phyloP scores from a whole-genome alignment of 1,140 invertebrate genomes.

The Eubasilissa regina region DNA sequence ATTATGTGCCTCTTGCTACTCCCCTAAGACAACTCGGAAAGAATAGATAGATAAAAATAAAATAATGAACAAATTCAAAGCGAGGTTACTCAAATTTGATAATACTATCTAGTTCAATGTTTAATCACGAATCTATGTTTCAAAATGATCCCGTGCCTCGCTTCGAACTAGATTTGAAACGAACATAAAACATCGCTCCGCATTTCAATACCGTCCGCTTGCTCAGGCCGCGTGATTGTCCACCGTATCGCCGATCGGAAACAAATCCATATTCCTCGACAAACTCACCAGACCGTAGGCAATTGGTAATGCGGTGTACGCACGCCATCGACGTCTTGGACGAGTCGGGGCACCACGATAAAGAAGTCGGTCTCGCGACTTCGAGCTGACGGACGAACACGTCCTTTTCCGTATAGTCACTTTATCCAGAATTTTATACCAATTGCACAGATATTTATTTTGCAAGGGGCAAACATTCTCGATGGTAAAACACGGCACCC shows the following conservation, averaged over 20 bases:
- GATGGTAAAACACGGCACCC: too few relatives aligned
- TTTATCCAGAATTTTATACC: too few relatives aligned
- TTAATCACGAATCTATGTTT: neutral
- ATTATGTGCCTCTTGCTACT: too few relatives aligned
- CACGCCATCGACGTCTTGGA: neutral
- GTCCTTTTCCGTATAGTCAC: too few relatives aligned
- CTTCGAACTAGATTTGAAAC: neutral
- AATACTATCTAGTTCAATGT: too few relatives aligned
- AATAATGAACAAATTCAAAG: too few relatives aligned
- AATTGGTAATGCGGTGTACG: slow-evolving; percentile 52
- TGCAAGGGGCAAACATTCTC: too few relatives aligned
- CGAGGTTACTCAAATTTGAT: too few relatives aligned
- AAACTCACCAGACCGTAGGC: slow-evolving; percentile 55
- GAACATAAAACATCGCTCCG: neutral
- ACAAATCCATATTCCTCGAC: slow-evolving; percentile 55
- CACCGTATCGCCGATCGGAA: slow-evolving; percentile 40
- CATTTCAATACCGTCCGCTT: neutral
- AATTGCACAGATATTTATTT: too few relatives aligned
- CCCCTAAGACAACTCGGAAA: too few relatives aligned
- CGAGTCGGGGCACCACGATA: neutral
- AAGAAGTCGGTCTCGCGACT: neutral
- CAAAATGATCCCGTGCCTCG: neutral
- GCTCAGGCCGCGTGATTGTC: neutral
- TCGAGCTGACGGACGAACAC: too few relatives aligned
- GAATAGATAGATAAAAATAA: too few relatives aligned